Evolutionary conservation across 1,140 invertebrate genomes (phyloP).

Genomic region (Drosophila auraria): DNA sequence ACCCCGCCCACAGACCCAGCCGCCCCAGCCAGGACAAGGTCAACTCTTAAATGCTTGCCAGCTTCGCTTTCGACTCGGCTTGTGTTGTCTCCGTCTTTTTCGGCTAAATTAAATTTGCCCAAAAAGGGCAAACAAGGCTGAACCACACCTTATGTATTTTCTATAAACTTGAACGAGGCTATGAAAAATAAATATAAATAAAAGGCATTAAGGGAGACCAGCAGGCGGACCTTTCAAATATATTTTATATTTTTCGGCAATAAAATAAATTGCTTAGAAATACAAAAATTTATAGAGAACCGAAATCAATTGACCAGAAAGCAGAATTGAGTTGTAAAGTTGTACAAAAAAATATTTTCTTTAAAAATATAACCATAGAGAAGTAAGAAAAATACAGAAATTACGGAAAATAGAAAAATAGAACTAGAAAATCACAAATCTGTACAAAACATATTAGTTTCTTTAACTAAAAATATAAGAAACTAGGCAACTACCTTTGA

Average conservation of each 20-base stretch:
- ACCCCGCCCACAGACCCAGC: slow-evolving; percentile 18
- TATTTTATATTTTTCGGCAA: slow-evolving; percentile 20
- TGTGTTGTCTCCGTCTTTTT: slow-evolving; percentile 35
- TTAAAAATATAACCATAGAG: slow-evolving; percentile 4
- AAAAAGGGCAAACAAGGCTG: neutral
- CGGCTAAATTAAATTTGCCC: slow-evolving; percentile 38
- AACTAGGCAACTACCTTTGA: neutral
- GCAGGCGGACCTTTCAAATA: neutral
- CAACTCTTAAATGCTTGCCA: slow-evolving; percentile 61
- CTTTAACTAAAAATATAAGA: neutral
- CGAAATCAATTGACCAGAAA: slow-evolving; percentile 13
- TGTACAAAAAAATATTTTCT: neutral
- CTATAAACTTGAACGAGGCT: neutral
- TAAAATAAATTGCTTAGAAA: slow-evolving; percentile 7
- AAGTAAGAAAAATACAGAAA: slow-evolving; percentile 7
- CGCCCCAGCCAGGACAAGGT: slow-evolving; percentile 38
- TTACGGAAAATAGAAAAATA: neutral
- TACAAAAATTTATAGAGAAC: slow-evolving; percentile 7
- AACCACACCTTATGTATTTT: slow-evolving; percentile 9
- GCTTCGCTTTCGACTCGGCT: slow-evolving; percentile 18
- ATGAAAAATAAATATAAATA: slow-evolving; percentile 22
- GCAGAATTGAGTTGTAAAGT: slow-evolving; percentile 9
- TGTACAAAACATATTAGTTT: neutral
- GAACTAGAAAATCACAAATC: neutral
- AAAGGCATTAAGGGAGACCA: neutral